These are phyloP conservation scores for Chrysochloris asiatica DNA, from an alignment of 2,113 vertebrate species.

Conservation along the genomic window DNA sequence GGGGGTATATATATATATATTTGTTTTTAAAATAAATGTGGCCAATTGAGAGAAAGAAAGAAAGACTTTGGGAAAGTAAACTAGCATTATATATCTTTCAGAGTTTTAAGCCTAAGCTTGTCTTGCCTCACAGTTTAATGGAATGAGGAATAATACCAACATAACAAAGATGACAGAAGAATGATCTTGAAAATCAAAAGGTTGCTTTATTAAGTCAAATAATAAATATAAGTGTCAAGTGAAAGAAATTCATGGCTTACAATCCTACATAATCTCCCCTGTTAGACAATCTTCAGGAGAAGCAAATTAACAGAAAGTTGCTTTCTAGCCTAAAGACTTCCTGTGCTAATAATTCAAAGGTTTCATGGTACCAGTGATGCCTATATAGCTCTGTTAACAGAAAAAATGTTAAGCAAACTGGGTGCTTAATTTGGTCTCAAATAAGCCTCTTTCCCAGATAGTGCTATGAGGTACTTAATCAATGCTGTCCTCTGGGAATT, in stretches of 20 bases:
- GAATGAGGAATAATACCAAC: conserved; percentile 1
- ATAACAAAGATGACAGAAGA: background rate
- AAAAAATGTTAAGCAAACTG: background rate
- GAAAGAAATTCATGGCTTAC: too few relatives aligned
- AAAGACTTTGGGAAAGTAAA: background rate
- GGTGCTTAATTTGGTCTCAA: background rate
- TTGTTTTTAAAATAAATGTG: background rate
- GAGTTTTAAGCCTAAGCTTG: conserved; percentile 6
- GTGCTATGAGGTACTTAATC: background rate
- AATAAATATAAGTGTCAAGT: background rate
- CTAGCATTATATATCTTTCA: background rate
- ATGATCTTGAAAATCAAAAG: background rate
- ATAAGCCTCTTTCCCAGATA: background rate
- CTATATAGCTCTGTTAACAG: background rate
- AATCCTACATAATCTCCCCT: background rate
- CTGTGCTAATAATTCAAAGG: background rate
- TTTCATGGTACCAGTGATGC: background rate
- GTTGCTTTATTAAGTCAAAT: conserved; percentile 16
- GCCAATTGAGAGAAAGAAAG: background rate
- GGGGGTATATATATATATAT: too few relatives aligned
- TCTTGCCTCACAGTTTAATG: background rate
- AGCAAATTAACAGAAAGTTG: background rate
- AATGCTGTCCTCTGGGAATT: background rate
- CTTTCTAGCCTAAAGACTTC: background rate
- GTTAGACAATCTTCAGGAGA: background rate